Conservation (phyloP, 2,797 vertebrate species). For the Falco peregrinus region DNA sequence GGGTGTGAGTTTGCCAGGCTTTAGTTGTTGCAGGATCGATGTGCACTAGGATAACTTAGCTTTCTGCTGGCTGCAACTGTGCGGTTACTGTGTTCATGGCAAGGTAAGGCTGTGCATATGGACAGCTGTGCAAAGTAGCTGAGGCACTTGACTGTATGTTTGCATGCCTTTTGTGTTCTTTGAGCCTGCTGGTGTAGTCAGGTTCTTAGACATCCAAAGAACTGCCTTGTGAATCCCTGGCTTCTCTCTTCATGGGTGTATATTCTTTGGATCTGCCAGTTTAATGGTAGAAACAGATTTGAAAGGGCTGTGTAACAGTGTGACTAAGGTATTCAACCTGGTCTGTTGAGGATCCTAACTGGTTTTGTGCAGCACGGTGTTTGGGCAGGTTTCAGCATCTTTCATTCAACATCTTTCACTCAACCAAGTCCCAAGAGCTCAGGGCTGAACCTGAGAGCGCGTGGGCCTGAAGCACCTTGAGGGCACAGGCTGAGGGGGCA, state of each 20-base stretch:
- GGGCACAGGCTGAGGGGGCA: not conserved
- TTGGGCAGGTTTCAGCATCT: not conserved
- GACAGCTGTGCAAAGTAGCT: not conserved
- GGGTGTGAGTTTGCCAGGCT: not conserved
- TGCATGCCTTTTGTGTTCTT: not conserved
- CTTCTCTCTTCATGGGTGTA: accelerated
- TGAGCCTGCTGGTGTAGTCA: not conserved
- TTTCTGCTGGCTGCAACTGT: accelerated
- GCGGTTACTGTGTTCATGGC: accelerated
- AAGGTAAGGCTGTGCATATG: accelerated
- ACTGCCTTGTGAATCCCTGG: not conserved
- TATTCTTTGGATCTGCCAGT: no score
- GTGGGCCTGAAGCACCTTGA: not conserved
- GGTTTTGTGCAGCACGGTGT: accelerated
- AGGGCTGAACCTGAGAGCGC: not conserved
- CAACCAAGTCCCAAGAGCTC: not conserved
- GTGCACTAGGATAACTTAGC: accelerated
- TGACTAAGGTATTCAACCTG: no score
- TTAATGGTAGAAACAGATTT: not conserved
- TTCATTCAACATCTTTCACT: no score
- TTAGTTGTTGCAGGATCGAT: accelerated
- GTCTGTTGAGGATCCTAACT: not conserved
- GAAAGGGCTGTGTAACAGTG: not conserved
- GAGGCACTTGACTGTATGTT: not conserved
- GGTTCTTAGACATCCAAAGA: not conserved